phyloP scores from a whole-genome alignment of 2,888 invertebrate genomes.

The Cataglyphis rosenhaueri region DNA sequence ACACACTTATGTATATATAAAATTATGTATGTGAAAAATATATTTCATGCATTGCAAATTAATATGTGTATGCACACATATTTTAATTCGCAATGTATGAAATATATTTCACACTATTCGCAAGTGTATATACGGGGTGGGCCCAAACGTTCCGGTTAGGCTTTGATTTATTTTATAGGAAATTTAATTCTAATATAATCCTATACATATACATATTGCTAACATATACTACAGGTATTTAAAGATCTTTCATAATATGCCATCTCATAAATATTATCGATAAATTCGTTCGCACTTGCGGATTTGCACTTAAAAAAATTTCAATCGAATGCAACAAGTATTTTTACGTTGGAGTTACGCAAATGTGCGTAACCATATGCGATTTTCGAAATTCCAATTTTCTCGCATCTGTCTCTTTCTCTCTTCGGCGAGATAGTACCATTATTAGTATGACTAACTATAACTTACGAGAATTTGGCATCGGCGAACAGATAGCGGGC shows the following conservation, averaged over 20 bases:
- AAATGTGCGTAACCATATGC: neutral
- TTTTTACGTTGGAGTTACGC: constrained; percentile 28
- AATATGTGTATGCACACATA: neutral
- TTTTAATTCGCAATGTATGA: neutral
- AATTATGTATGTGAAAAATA: neutral
- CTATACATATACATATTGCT: too few relatives aligned
- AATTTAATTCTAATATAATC: too few relatives aligned
- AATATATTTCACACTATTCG: neutral
- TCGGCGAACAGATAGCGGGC: constrained; percentile 38
- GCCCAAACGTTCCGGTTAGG: too few relatives aligned
- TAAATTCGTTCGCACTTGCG: neutral
- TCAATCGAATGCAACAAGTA: neutral
- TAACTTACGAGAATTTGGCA: constrained; percentile 47
- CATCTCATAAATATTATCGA: too few relatives aligned
- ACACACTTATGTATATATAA: neutral
- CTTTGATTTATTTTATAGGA: too few relatives aligned
- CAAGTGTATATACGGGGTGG: too few relatives aligned
- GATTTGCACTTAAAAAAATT: neutral
- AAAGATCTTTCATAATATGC: neutral
- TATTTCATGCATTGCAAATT: neutral
- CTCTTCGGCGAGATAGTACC: constrained; percentile 24
- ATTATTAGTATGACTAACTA: constrained; percentile 49
- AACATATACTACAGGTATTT: too few relatives aligned
- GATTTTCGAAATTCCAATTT: constrained; percentile 25
- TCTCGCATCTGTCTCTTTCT: neutral